Conservation (phyloP, 2,113 vertebrate species). For the Scortum barcoo region DNA sequence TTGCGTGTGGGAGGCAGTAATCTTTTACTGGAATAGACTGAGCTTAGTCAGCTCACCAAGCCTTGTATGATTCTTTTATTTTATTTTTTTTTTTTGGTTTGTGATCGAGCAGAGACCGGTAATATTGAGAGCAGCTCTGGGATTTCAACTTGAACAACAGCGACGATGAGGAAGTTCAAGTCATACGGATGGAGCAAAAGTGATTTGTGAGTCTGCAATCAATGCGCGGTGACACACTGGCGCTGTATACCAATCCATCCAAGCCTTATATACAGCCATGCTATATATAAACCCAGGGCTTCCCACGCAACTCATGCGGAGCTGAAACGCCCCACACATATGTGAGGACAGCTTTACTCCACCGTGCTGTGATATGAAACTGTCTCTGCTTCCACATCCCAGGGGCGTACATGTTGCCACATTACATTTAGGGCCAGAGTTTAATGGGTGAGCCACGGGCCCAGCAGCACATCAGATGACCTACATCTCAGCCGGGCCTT, state of each 20-base stretch:
- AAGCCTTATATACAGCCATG: not conserved
- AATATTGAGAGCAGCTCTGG: not conserved
- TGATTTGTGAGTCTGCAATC: not conserved
- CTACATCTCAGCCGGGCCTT: slow-evolving; percentile 55
- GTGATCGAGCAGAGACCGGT: not conserved
- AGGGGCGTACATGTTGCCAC: slow-evolving; percentile 33
- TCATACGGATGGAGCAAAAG: not conserved
- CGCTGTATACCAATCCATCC: not conserved
- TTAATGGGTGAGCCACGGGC: slow-evolving; percentile 22
- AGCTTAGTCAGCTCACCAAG: too few relatives aligned
- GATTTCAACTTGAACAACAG: not conserved
- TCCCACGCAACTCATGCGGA: slow-evolving; percentile 40
- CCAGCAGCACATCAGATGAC: slow-evolving; percentile 48
- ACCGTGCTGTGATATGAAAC: slow-evolving; percentile 14
- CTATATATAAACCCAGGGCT: slow-evolving; percentile 52
- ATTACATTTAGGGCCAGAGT: slow-evolving; percentile 38
- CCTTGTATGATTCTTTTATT: too few relatives aligned
- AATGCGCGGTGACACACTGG: slow-evolving; percentile 33
- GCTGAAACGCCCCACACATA: slow-evolving; percentile 32
- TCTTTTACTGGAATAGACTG: not conserved
- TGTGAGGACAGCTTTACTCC: slow-evolving; percentile 35
- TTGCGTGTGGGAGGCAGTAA: not conserved
- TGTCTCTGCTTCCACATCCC: slow-evolving; percentile 3
- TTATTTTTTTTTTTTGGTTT: too few relatives aligned
- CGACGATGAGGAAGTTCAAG: not conserved